Percentiles rank a stretch among this genome's conserved stretches.
phyloP scores from a whole-genome alignment of 2,888 invertebrate species.

The Hipparchia semele region DNA sequence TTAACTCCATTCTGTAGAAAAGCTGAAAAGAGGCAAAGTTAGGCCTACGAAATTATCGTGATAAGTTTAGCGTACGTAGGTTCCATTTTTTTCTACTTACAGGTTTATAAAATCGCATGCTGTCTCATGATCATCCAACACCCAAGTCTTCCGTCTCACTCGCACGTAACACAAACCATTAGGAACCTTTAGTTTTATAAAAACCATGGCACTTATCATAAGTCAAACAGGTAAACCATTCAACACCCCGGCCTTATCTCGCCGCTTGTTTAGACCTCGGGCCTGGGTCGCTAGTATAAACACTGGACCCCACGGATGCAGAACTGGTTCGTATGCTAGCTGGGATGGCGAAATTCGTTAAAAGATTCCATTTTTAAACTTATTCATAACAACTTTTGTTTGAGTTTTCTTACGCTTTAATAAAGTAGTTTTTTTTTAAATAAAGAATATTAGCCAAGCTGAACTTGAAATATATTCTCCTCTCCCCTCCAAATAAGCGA shows the following conservation, averaged over 20 bases:
- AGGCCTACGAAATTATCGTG: no score
- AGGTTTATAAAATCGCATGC: neutral
- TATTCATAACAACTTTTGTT: neutral
- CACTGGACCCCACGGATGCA: slow-evolving; percentile 68
- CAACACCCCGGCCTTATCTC: slow-evolving; percentile 40
- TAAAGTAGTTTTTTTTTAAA: neutral
- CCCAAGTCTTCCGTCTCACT: neutral
- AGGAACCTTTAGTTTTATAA: slow-evolving; percentile 8
- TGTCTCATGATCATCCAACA: neutral
- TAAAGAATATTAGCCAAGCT: no score
- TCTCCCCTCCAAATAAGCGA: no score
- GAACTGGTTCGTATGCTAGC: slow-evolving; percentile 54
- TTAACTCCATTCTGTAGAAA: no score
- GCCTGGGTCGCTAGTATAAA: slow-evolving; percentile 58
- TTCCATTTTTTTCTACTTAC: no score
- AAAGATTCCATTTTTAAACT: slow-evolving; percentile 20
- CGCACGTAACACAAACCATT: neutral
- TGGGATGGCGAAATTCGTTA: slow-evolving; percentile 39
- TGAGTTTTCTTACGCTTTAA: neutral
- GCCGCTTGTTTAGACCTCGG: slow-evolving; percentile 36
- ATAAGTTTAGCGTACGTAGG: no score
- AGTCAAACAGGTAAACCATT: slow-evolving; percentile 30
- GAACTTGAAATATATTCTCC: no score
- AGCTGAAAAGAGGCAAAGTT: neutral
- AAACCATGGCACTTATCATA: slow-evolving; percentile 34